phyloP scores from a whole-genome alignment of 2,888 invertebrate genomes.

The Ptycholaimellus sp. region DNA sequence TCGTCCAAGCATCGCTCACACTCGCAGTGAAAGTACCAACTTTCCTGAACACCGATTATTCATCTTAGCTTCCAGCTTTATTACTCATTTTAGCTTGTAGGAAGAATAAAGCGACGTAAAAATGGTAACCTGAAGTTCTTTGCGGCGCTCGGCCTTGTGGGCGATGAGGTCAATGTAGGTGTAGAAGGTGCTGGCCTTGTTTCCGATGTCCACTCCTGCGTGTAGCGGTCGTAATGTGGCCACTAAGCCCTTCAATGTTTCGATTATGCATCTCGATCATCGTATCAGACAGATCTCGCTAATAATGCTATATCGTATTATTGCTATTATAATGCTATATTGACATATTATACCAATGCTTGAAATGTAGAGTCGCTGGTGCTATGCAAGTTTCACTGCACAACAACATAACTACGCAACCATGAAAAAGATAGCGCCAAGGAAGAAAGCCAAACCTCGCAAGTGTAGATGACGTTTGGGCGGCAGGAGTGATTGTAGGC shows the following conservation, averaged over 20 bases:
- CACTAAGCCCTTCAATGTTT: constrained; percentile 7
- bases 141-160: constrained; percentile 14
- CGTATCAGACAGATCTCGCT: too few species aligned
- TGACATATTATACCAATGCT: too few species aligned
- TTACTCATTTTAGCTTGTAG: background rate
- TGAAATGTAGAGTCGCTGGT: too few species aligned
- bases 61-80: background rate
- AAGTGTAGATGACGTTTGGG: constrained; percentile 22
- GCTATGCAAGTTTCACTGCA: too few species aligned
- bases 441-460: constrained; percentile 10
- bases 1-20: constrained; percentile 20
- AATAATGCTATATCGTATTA: too few species aligned
- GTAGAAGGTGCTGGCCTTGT: constrained; percentile 18
- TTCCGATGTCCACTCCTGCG: constrained; percentile 14
- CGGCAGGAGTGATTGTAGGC: constrained; percentile 23
- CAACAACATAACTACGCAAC: background rate
- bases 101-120: background rate
- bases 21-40: constrained; percentile 23
- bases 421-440: background rate
- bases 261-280: too few species aligned
- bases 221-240: constrained; percentile 17
- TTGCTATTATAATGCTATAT: too few species aligned
- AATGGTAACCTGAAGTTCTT: constrained; percentile 10
- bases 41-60: constrained; percentile 9
- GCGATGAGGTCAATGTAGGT: constrained; percentile 19